These are phyloP conservation scores for Holocentrus rufus DNA, from an alignment of 2,797 vertebrate genomes.

Conservation along the genomic window DNA sequence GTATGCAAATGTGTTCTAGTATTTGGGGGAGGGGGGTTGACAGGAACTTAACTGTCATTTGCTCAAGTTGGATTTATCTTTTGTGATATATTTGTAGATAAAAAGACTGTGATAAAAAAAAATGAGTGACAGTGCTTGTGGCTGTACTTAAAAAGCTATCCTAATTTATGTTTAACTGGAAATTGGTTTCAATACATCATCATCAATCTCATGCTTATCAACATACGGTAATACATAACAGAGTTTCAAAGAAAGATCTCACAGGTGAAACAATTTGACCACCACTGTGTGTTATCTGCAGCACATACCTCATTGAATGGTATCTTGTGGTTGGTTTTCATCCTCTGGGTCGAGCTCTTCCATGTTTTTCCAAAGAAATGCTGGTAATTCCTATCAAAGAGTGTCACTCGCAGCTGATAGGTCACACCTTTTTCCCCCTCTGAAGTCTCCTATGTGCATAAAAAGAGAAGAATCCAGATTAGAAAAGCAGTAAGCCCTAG, in stretches of 20 bases:
- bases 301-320: slow-evolving; percentile 87
- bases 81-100: too few species aligned
- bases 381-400: slow-evolving; percentile 87
- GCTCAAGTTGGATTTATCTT: too few species aligned
- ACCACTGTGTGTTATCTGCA: too few species aligned
- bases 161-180: slow-evolving; percentile 33
- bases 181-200: slow-evolving; percentile 36
- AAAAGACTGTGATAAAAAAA: neutral
- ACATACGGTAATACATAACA: too few species aligned
- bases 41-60: too few species aligned
- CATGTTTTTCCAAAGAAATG: slow-evolving; percentile 94
- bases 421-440: slow-evolving; percentile 63
- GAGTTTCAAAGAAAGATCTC: too few species aligned
- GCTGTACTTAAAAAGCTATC: slow-evolving; percentile 50
- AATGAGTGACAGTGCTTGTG: slow-evolving; percentile 33
- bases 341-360: slow-evolving; percentile 79
- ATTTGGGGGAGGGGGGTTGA: too few species aligned
- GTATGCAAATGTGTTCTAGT: too few species aligned
- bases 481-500: neutral
- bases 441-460: slow-evolving; percentile 52
- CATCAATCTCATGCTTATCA: slow-evolving; percentile 21
- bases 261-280: too few species aligned
- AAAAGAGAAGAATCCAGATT: slow-evolving; percentile 5
- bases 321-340: slow-evolving; percentile 67
- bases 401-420: slow-evolving; percentile 87